Conservation (phyloP, 2,888 invertebrate species). For the Zygaena filipendulae region DNA sequence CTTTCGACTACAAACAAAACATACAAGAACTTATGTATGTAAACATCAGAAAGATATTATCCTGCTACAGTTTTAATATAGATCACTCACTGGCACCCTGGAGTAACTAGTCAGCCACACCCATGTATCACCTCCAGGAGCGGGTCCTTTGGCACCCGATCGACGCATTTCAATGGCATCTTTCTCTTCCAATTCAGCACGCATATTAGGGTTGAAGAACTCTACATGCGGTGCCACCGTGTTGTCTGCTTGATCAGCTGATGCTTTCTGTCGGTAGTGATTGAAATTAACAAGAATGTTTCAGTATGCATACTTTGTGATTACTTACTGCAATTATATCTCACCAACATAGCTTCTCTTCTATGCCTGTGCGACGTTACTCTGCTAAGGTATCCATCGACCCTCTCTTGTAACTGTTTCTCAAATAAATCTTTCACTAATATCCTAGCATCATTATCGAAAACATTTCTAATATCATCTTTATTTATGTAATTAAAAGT, state of each 20-base stretch:
- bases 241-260: slow-evolving; percentile 59
- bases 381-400: slow-evolving; percentile 35
- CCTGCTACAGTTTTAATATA: background rate
- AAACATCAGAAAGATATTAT: background rate
- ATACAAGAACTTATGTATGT: slow-evolving; percentile 6
- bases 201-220: slow-evolving; percentile 78
- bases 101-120: slow-evolving; percentile 90
- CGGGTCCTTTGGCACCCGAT: slow-evolving; percentile 73
- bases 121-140: slow-evolving; percentile 82
- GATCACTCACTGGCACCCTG: slow-evolving; percentile 82
- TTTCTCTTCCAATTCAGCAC: slow-evolving; percentile 72
- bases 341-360: slow-evolving; percentile 56
- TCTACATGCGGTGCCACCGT: slow-evolving; percentile 73
- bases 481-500: slow-evolving; percentile 36
- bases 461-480: slow-evolving; percentile 18
- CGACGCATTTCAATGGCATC: slow-evolving; percentile 71
- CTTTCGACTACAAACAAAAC: slow-evolving; percentile 68
- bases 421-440: slow-evolving; percentile 32
- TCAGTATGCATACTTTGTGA: too few relatives aligned
- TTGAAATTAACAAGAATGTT: slow-evolving; percentile 1
- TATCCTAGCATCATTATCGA: slow-evolving; percentile 25
- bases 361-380: slow-evolving; percentile 30
- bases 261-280: slow-evolving; percentile 34
- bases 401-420: slow-evolving; percentile 35
- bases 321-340: too few relatives aligned